phyloP scores from a whole-genome alignment of 2,797 vertebrate genomes.

The Hirundo rustica region DNA sequence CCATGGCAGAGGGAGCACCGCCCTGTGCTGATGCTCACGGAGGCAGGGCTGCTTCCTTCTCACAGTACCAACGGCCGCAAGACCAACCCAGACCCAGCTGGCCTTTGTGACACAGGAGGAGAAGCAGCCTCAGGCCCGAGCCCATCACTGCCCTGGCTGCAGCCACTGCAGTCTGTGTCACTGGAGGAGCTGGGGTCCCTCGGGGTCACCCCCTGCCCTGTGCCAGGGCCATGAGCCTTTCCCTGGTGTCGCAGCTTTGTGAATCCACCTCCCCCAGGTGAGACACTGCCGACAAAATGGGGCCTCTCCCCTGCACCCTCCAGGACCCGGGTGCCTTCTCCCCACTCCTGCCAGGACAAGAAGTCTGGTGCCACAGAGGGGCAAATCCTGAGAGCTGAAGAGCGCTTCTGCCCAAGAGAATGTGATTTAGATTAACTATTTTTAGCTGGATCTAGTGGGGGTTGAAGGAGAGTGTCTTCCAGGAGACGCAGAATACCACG shows the following conservation, averaged over 20 bases:
- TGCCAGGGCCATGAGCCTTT: accelerated
- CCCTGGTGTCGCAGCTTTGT: background rate
- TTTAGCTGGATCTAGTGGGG: conserved; percentile 39
- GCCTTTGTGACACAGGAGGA: background rate
- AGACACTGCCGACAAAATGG: background rate
- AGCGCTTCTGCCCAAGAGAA: background rate
- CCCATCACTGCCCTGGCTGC: background rate
- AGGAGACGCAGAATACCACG: conserved; percentile 2
- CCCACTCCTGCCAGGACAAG: background rate
- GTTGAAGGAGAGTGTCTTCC: conserved; percentile 31
- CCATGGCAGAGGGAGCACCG: accelerated
- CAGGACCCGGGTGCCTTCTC: accelerated
- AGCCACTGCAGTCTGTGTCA: background rate
- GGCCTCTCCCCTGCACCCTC: background rate
- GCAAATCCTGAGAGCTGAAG: background rate
- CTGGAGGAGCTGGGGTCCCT: background rate
- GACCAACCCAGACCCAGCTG: background rate
- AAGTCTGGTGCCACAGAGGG: background rate
- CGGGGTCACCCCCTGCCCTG: accelerated
- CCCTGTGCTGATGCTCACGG: accelerated
- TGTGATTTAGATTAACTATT: conserved; percentile 39
- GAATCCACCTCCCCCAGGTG: accelerated
- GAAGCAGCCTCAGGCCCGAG: accelerated
- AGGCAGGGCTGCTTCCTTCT: accelerated
- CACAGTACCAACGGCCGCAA: accelerated